Evolutionary conservation across 2,888 invertebrate species (phyloP), one percentile per base, ranked within the genome.

Genomic region (Agriopis marginaria): DNA sequence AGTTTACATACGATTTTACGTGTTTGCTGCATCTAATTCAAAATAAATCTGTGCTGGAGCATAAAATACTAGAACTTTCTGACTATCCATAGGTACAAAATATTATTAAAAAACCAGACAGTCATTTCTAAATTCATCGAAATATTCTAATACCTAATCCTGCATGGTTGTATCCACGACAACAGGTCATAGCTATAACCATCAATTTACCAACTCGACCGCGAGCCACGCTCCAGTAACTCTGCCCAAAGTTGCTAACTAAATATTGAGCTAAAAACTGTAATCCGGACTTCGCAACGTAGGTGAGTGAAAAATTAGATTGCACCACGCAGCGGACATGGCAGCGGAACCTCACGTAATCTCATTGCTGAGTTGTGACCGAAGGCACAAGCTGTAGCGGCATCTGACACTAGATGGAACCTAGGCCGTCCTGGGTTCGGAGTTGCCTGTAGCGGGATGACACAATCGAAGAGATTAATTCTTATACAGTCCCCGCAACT

Each of bases 291-390:
- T 71, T 77, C 72, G 72, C 44, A 39, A 45, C 45, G 64, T 68
- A 81, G 81, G 78, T 80, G 82, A 83, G 84, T 82, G 81, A 83
- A 84, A 85, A 85, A 85, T 85, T 85, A 82, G 84, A 83, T 85
- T 82, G 82, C 67, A 65, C 78, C 75, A 78, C 74, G 72, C 74
- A 71, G 71, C 71, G 80, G 79, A 79, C 82, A 72, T 64, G 70
- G 79, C 72, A 71, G 78, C 73, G 71, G 77, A 76, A 80, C 77
- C 79, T 77, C 70, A 72, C 72, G 75, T 81, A 85, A 84, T 80
- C 80, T 77, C 79, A 82, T 82, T 82, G 79, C 78, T 66, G 50
- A 40, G 73, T 49, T 45, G 60, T 23, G 68, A 66, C 10, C 17
- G 51, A 63, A 68, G 68, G 32, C 7, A 70, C 56, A 63, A 71